Evolutionary conservation across 2,113 vertebrate genomes (phyloP), one percentile per base, ranked within the genome.

Genomic region (Neoarius graeffei): DNA sequence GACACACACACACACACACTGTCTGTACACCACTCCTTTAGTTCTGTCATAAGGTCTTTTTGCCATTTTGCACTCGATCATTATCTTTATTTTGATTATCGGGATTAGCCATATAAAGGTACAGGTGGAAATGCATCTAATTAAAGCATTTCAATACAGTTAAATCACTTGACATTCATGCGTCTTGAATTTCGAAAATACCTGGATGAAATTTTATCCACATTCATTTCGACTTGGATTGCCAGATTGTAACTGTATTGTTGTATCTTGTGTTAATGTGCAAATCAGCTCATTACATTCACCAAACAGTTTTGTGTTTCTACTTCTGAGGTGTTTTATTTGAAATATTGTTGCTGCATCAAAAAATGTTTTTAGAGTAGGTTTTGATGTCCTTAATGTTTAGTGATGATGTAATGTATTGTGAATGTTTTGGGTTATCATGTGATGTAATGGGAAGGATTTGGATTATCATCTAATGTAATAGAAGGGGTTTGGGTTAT

Each of bases 1-100:
- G 1, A 52, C 62, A 83, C 82, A 66, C 82, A 83, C 82, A 83
- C 82, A 52, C 66, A 82, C 54, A 80, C n/a, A 30, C 8, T 7
- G 48, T 56, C 35, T n/a, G 35, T 30, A 7, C 83, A 8, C 23
- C 50, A n/a, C 19, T 42, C 77, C 59, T 60, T 87, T 2, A 73
- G 35, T 57, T 73, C 66, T 82, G 30, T 67, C 15, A 35, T 62
- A 60, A 23, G 17, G 1, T 82, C 30, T 62, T 10, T 42, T 62
- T 30, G 30, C 30, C 35, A 48, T 30, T 83, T 83, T 48, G 81
- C 11, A 1, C 20, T 7, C 0, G 10, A 2, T 15, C 35, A 83
- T 83, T 25, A 48, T 25, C 48, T 42, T 7, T 62, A 35, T 82
- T 60, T 48, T 27, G 76, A 74, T 3, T 48, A 25, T 23, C 15